These are phyloP conservation scores for Clarias batrachus DNA, from an alignment of 2,113 vertebrate genomes.

Conservation along the genomic window DNA sequence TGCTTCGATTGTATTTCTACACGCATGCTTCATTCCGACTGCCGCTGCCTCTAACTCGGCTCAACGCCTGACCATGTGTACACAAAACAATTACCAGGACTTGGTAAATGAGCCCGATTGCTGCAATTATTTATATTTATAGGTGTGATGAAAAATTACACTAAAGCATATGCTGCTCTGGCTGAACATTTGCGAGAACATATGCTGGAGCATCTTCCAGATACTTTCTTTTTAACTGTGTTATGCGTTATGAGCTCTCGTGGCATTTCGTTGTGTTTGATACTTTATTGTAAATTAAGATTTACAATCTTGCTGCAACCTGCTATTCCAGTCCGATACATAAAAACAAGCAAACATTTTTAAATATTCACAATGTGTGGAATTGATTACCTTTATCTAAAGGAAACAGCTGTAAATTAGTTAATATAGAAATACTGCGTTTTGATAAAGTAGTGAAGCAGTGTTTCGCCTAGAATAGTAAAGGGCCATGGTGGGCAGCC, in stretches of 20 bases:
- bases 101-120: neutral
- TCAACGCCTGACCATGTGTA: neutral
- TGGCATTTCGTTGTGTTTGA: neutral
- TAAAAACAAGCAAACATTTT: neutral
- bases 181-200: slow-evolving; percentile 20
- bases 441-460: neutral
- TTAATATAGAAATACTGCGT: neutral
- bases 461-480: no score
- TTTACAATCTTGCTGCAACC: slow-evolving; percentile 7
- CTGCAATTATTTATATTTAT: neutral
- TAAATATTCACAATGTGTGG: neutral
- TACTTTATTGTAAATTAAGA: neutral
- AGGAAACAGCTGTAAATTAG: neutral
- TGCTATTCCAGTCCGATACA: neutral
- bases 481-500: no score
- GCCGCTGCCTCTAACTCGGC: neutral
- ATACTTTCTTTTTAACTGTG: slow-evolving; percentile 4
- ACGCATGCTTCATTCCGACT: neutral
- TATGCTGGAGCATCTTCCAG: slow-evolving; percentile 15
- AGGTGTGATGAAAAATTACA: neutral
- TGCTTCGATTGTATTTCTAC: neutral
- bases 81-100: neutral
- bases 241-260: neutral
- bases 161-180: slow-evolving; percentile 21
- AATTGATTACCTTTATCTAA: neutral